Conservation (phyloP, 1,140 invertebrate genomes). For the Hyposmocoma kahamanoa region DNA sequence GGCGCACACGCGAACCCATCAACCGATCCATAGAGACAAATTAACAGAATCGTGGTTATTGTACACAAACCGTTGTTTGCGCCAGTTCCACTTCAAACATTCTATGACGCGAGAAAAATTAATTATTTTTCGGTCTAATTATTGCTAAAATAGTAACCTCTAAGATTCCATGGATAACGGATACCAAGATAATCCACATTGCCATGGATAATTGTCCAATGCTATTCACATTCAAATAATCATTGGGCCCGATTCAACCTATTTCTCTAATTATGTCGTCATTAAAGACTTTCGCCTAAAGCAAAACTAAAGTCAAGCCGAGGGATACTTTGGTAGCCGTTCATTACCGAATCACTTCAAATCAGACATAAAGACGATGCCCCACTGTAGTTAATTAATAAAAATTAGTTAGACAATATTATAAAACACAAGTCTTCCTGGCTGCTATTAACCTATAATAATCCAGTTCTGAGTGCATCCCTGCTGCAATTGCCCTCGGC, state of each 20-base stretch:
- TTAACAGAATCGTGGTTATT: conserved; percentile 22
- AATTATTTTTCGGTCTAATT: conserved; percentile 22
- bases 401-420: too few species aligned
- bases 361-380: too few species aligned
- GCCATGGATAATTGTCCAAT: not conserved
- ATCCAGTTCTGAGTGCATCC: too few species aligned
- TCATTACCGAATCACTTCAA: too few species aligned
- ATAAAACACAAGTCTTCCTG: too few species aligned
- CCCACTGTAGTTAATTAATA: too few species aligned
- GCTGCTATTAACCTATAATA: too few species aligned
- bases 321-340: too few species aligned
- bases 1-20: too few species aligned
- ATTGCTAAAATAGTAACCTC: not conserved
- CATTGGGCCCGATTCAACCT: not conserved
- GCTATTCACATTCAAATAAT: not conserved
- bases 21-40: conserved; percentile 20
- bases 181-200: too few species aligned
- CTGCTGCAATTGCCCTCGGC: too few species aligned
- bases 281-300: not conserved
- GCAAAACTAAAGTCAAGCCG: not conserved
- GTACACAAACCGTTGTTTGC: conserved; percentile 29
- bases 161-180: too few species aligned
- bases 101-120: conserved; percentile 12
- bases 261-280: not conserved
- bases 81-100: conserved; percentile 21